Base-by-base conservation (phyloP, 1,140 invertebrate species). In the Temnothorax longispinosus region DNA sequence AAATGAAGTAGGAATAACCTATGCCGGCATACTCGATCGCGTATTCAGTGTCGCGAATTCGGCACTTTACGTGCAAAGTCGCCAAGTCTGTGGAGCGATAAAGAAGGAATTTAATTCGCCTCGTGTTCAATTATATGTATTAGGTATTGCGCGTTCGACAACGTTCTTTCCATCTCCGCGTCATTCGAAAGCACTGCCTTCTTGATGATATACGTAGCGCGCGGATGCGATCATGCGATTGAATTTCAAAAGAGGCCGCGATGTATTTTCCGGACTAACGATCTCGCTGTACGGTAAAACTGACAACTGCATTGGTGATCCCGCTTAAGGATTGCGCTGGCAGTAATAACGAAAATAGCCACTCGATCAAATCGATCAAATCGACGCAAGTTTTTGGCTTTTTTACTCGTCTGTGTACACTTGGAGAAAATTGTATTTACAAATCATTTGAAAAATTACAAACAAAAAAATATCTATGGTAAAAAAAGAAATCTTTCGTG, bases 101-200 rank as follows among this genome's bases (percentile, higher is more conserved):
- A 75, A n/a, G 35, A 21, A 60, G 78, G 65, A 85, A 65, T 92
- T 87, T 91, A 92, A 94, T 94, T 93, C 92, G 91, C 93, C 93
- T 93, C 90, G 10, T 10, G 93, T 94, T 93, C 89, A 91, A 95
- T 94, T 93, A 93, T 86, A 90, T 27, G 1, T 27, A 27, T 27
- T 27, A 27, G 27, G 27, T 27, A 27, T 87, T 87, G 78, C 86
- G 92, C 85, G 60, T 92, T 52, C 74, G 90, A 90, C 62, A 44
- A 69, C 87, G 90, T 92, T 89, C 58, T 58, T 87, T 67, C 75
- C 86, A 85, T 58, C 54, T 15, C 18, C 5, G 11, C 10, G 13
- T 27, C 41, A 32, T 41, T 21, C 67, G 1, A 32, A 60, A n/a
- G 67, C 21, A 32, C 10, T 27, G 56, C 27, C 54, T 60, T n/a